A percentile compares a stretch with the other conserved stretches of the same genome.
Evolutionary conservation across 2,888 invertebrate species (phyloP).

Genomic region (Macrophya annulata): DNA sequence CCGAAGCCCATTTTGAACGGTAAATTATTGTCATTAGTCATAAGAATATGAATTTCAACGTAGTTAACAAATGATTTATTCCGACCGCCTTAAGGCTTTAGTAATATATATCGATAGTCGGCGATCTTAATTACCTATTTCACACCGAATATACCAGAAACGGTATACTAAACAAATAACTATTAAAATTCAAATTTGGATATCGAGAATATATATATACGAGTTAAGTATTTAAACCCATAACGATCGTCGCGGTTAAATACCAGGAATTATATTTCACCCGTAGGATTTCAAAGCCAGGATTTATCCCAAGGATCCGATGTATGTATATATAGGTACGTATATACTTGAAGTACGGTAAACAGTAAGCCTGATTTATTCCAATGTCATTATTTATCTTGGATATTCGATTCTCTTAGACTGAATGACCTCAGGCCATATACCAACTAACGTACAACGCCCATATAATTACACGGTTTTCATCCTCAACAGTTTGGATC

Average conservation of each 20-base stretch:
- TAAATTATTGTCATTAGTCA: conserved; percentile 50
- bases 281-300: not conserved
- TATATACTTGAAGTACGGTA: not conserved
- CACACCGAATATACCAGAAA: conserved; percentile 4
- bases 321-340: too few species aligned
- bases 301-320: not conserved
- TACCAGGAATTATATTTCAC: not conserved
- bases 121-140: conserved; percentile 28
- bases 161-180: not conserved
- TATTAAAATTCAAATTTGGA: conserved; percentile 19
- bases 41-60: conserved; percentile 2
- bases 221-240: not conserved
- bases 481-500: conserved; percentile 16
- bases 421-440: not conserved
- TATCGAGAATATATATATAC: too few species aligned
- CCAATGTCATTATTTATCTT: conserved; percentile 55
- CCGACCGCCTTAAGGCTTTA: not conserved
- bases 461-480: conserved; percentile 38
- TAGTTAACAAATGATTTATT: conserved; percentile 42
- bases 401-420: conserved; percentile 14
- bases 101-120: not conserved
- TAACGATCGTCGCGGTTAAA: not conserved
- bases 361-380: conserved; percentile 45
- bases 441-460: not conserved
- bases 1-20: conserved; percentile 28